Conservation (phyloP, 37 sponge, comb jelly and placozoan species). For the Bolinopsis microptera region DNA sequence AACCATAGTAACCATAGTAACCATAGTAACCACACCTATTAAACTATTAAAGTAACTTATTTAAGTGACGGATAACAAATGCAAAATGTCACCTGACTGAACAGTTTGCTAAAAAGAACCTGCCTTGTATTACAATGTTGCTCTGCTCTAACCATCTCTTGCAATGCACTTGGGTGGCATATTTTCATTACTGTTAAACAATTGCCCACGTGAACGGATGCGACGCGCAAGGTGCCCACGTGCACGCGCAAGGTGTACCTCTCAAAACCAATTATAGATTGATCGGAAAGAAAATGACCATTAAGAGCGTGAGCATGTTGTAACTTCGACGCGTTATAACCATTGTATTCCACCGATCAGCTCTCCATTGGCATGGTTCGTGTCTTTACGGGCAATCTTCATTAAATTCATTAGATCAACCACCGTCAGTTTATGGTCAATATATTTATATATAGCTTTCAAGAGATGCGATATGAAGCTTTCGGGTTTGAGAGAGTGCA, state of each 20-base stretch:
- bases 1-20: no score
- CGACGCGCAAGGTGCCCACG: neutral
- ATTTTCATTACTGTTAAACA: neutral
- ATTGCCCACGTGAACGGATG: neutral
- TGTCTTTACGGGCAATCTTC: neutral
- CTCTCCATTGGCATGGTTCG: neutral
- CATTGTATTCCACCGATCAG: neutral
- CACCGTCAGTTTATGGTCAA: no score
- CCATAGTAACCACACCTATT: no score
- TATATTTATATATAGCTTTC: no score
- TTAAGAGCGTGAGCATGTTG: neutral
- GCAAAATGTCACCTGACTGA: no score
- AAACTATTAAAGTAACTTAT: no score
- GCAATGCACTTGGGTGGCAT: neutral
- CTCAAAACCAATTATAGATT: neutral
- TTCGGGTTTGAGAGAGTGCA: no score
- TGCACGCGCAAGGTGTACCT: neutral
- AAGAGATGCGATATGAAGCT: no score
- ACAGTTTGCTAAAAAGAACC: no score
- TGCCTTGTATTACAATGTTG: no score
- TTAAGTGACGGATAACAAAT: no score
- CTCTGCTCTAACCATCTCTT: no score
- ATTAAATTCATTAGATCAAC: neutral
- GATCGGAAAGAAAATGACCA: neutral
- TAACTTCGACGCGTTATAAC: neutral